Conservation (phyloP, 2,888 invertebrate genomes). For the Dusona sp. region DNA sequence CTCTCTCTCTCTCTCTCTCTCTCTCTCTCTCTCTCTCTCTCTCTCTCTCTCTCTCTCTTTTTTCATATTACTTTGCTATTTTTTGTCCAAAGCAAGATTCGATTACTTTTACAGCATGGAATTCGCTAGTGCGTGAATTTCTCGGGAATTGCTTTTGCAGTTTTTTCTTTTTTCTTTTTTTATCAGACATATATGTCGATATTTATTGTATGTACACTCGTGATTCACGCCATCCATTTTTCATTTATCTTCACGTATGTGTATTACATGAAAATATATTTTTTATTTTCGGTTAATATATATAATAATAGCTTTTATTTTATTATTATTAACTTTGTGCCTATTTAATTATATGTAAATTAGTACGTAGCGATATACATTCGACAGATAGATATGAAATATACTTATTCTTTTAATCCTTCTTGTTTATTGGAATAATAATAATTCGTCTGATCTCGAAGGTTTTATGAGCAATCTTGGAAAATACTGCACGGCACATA, state of each 20-base stretch:
- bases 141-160: not conserved
- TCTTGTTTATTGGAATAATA: constrained; percentile 45
- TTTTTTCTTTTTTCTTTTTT: not conserved
- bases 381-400: constrained; percentile 10
- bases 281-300: not conserved
- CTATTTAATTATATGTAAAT: not conserved
- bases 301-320: not conserved
- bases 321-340: not conserved
- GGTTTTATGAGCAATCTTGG: constrained; percentile 43
- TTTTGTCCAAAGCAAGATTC: not conserved
- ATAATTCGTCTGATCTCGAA: constrained; percentile 49
- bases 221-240: not conserved
- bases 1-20: constrained; percentile 2
- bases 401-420: constrained; percentile 13
- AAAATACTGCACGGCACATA: not conserved
- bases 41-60: not conserved
- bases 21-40: not conserved
- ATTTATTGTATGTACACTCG: not conserved
- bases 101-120: not conserved
- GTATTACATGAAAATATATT: not conserved
- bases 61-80: constrained; percentile 13
- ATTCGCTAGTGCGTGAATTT: not conserved
- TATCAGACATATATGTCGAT: not conserved
- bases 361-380: not conserved
- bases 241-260: not conserved